Conservation (phyloP, 1,140 invertebrate species). For the Drosophila burlai region DNA sequence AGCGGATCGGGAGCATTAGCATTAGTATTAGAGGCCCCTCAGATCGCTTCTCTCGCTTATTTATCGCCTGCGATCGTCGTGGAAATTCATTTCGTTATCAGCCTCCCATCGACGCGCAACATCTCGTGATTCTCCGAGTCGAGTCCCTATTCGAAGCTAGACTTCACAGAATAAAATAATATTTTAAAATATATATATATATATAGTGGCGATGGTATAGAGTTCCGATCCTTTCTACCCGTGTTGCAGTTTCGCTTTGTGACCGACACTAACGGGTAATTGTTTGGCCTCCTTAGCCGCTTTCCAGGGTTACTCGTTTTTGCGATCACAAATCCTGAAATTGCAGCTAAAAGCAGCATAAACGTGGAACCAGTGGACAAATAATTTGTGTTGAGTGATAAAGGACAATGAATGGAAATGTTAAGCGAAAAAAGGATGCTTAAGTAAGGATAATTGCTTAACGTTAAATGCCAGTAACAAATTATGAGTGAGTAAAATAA, state of each 20-base stretch:
- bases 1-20: conserved; percentile 49
- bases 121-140: conserved; percentile 20
- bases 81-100: conserved; percentile 83
- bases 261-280: conserved; percentile 85
- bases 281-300: conserved; percentile 10
- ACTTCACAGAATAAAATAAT: background rate
- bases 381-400: background rate
- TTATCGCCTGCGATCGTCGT: conserved; percentile 73
- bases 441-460: background rate
- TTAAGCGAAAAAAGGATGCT: background rate
- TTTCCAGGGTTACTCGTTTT: conserved; percentile 79
- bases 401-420: conserved; percentile 1
- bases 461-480: background rate
- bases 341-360: conserved; percentile 71
- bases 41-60: conserved; percentile 55
- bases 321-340: conserved; percentile 85
- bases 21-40: conserved; percentile 54
- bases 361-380: background rate
- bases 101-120: conserved; percentile 56
- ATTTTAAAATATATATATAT: no score
- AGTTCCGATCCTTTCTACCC: conserved; percentile 8
- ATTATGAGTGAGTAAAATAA: background rate
- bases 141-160: conserved; percentile 4
- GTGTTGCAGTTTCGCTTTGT: conserved; percentile 84
- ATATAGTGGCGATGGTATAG: background rate